Base-by-base conservation (phyloP, 2,113 vertebrate species). In the Sapajus apella region DNA sequence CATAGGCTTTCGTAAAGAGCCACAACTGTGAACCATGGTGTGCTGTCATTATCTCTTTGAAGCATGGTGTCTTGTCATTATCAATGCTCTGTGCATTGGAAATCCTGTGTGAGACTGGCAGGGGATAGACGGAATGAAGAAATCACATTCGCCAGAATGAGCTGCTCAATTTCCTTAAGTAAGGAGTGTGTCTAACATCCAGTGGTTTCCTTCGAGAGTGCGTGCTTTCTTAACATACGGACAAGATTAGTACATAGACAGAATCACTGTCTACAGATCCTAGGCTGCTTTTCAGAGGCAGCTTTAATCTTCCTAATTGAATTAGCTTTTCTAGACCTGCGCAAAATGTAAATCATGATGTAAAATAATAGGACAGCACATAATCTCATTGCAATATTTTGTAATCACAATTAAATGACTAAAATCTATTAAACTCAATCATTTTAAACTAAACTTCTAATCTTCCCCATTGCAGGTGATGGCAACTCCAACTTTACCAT, bases 201-300 rank as follows among this genome's bases (percentile, higher is more conserved):
- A 79, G 75, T 52, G 61, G 84, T 91, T 96, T 97, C 93, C 95
- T 97, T 80, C 25, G 70, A 87, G 13, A 84, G 27, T 47, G 52
- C 16, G 8, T 13, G 40, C 27, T 61, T 84, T 95, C 90, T 92
- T 80, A 73, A 87, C 66, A 92, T 18, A 61, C 76, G 45, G 92
- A 81, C 94, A 93, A 81, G 83, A 95, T 92, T 94, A 87, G n/a
- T 64, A 18, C 32, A 3, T 37, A 45, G 20, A 70, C 32, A 52
- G 16, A 79, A 64, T 77, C 58, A 27, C 66, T 47, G 25, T 79
- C 72, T 94, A 27, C 11, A 70, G 75, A 32, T 56, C 25, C 16
- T n/a, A 52, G 47, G 50, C 73, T 94, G 43, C 56, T 58, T 96
- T 89, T 68, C 27, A 61, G 17, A 85, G 52, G 21, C 58, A 92